Conservation (phyloP, 2,888 invertebrate genomes). For the Luffia ferchaultella region DNA sequence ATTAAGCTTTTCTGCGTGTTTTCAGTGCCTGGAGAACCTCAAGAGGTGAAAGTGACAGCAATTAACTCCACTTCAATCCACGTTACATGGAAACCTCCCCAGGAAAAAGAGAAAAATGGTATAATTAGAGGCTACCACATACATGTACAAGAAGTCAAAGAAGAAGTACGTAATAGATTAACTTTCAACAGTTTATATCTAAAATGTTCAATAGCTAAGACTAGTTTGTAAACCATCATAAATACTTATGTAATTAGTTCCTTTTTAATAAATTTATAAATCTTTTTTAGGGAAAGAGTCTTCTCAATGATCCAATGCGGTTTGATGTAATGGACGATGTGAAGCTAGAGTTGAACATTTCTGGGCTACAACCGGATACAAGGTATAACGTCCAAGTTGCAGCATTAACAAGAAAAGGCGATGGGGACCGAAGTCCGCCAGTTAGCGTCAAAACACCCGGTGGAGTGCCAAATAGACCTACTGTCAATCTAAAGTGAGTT, state of each 20-base stretch:
- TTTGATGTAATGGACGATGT: conserved; percentile 86
- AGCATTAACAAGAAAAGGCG: conserved; percentile 95
- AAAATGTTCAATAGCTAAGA: neutral
- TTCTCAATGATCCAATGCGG: conserved; percentile 87
- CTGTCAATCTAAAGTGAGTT: conserved; percentile 79
- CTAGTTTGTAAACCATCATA: neutral
- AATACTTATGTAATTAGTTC: neutral
- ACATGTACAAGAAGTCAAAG: conserved; percentile 89
- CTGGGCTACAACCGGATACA: conserved; percentile 94
- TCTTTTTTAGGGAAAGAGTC: conserved; percentile 70
- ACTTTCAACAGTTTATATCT: conserved; percentile 1
- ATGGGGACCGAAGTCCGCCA: conserved; percentile 90
- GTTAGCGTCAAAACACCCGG: conserved; percentile 91
- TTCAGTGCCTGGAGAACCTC: conserved; percentile 97
- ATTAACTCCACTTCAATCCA: conserved; percentile 96
- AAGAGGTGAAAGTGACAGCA: conserved; percentile 86
- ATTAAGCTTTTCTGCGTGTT: conserved; percentile 25
- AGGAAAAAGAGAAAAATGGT: conserved; percentile 91
- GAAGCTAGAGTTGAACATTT: conserved; percentile 81
- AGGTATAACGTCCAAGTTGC: conserved; percentile 94
- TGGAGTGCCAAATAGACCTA: conserved; percentile 88
- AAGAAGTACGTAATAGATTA: conserved; percentile 68
- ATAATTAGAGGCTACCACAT: conserved; percentile 97
- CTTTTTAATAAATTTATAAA: conserved; percentile 4
- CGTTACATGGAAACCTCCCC: conserved; percentile 94